Evolutionary conservation across 2,888 invertebrate genomes (phyloP), one percentile per base, ranked within the genome.

Genomic region (Diarsia brunnea): DNA sequence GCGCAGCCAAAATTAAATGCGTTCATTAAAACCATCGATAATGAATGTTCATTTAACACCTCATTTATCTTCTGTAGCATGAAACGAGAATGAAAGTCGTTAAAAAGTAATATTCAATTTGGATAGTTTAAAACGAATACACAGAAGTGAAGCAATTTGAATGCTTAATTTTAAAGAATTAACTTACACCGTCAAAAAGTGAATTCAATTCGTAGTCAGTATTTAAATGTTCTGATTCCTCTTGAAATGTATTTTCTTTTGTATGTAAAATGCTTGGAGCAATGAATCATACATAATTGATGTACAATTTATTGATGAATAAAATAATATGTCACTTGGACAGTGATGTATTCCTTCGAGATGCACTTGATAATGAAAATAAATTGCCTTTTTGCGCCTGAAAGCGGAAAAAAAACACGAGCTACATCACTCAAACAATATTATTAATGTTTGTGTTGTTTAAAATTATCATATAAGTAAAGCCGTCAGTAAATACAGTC

Each of bases 61-160:
- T 68, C 47, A 31, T 49, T 78, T 60, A 43, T 68, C 24, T 63
- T 68, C 55, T 64, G 43, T 24, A 49, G 19, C 27, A 24, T 60
- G 43, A 55, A 78, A 78, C 19, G 31, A 38, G 3, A 65, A 69
- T 65, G 2, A 4, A 69, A 67, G 63, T 78, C 73, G 43, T 78
- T 84, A 78, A 80, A 83, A 84, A 81, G 66, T 47, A 0, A 81
- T 72, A 78, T 78, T 74, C 38, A 72, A 82, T 77, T 81, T 47
- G 69, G 1, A 77, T 69, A 72, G 68, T 69, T 77, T 71, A 81
- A 81, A 75, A 60, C 21, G 58, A 73, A 65, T 38, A 67, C 58
- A 27, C 19, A 38, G 77, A 55, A 45, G 55, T 55, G 51, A 66
- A 61, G 49, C 60, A 45, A 69, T 72, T 81, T 81, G 45, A 82